Evolutionary conservation across 2,113 vertebrate species (phyloP).

Genomic region (Hippocampus abdominalis): DNA sequence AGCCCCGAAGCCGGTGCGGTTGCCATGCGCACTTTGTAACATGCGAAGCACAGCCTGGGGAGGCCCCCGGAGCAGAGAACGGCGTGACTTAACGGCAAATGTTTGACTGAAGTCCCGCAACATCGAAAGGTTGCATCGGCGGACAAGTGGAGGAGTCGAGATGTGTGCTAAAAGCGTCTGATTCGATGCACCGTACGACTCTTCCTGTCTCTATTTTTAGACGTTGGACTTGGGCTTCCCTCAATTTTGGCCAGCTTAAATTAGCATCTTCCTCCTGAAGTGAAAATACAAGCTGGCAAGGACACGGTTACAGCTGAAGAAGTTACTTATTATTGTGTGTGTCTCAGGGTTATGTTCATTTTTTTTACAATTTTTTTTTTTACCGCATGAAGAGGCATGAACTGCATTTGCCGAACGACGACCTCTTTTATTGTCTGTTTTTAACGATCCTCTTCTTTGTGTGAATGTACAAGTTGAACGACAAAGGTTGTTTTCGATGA

Average conservation of each 20-base stretch:
- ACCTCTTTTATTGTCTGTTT: conserved; percentile 19
- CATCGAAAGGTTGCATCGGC: conserved; percentile 27
- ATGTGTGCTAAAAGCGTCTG: neutral
- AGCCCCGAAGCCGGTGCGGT: conserved; percentile 28
- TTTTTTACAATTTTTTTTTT: conserved; percentile 16
- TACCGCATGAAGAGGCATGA: conserved; percentile 9
- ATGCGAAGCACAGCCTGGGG: neutral
- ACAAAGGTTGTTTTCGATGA: conserved; percentile 16
- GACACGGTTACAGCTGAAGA: conserved; percentile 38
- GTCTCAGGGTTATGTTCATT: conserved; percentile 62
- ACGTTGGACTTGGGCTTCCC: conserved; percentile 56
- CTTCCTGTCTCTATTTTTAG: conserved; percentile 58
- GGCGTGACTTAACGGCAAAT: neutral
- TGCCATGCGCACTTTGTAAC: conserved; percentile 24
- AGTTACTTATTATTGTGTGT: conserved; percentile 28
- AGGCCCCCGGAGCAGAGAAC: neutral
- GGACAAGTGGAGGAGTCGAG: neutral
- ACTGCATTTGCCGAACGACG: conserved; percentile 32
- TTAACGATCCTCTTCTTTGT: conserved; percentile 18
- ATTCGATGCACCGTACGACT: neutral
- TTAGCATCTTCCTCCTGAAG: conserved; percentile 55
- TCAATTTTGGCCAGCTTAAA: conserved; percentile 68
- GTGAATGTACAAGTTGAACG: conserved; percentile 46
- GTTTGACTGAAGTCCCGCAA: conserved; percentile 1
- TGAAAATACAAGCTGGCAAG: conserved; percentile 41